Evolutionary conservation across 2,797 vertebrate genomes (phyloP).

Genomic region (Choloepus didactylus): DNA sequence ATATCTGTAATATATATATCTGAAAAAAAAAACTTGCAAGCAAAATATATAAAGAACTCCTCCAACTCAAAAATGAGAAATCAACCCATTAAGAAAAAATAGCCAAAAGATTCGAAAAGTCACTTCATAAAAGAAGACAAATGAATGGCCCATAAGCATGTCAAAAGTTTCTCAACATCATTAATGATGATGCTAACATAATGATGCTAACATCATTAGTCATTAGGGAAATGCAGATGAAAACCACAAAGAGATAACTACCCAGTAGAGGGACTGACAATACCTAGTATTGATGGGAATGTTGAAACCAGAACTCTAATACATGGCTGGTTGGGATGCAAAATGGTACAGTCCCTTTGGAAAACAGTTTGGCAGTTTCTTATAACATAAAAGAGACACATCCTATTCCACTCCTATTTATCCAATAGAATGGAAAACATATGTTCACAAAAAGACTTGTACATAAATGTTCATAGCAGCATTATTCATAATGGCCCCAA

Average conservation of each 20-base stretch:
- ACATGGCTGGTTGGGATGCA: not conserved
- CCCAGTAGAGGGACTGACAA: not conserved
- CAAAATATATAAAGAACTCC: not conserved
- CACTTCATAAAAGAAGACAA: not conserved
- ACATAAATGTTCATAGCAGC: not conserved
- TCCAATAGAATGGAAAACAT: not conserved
- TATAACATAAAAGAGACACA: not conserved
- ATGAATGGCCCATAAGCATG: not conserved
- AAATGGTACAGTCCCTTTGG: not conserved
- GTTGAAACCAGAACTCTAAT: not conserved
- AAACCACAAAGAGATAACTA: not conserved
- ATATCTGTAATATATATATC: not conserved
- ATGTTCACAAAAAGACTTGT: not conserved
- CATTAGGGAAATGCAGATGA: not conserved
- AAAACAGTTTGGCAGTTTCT: not conserved
- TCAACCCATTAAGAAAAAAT: not conserved
- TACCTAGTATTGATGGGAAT: fast-evolving
- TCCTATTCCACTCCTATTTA: not conserved
- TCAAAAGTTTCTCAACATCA: not conserved
- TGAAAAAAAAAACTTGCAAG: not conserved
- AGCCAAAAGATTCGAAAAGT: not conserved
- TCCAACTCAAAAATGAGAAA: not conserved
- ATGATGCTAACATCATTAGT: not conserved
- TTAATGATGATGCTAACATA: not conserved
- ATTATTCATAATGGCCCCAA: not conserved